Conservation (phyloP, 2,888 invertebrate species). For the Meiosimyza platycephala region DNA sequence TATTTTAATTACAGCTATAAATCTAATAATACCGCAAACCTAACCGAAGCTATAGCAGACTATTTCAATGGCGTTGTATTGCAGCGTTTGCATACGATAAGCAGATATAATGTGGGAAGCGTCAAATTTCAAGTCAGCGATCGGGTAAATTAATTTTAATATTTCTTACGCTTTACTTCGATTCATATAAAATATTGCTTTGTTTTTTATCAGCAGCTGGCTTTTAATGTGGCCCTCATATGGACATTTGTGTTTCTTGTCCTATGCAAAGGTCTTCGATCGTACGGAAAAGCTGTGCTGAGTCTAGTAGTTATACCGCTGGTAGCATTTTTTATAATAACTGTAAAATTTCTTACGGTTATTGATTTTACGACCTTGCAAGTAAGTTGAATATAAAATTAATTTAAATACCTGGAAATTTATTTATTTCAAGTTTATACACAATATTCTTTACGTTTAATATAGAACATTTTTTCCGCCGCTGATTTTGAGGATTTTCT, state of each 20-base stretch:
- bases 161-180: not conserved
- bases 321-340: slow-evolving; percentile 70
- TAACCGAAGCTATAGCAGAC: slow-evolving; percentile 83
- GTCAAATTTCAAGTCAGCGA: slow-evolving; percentile 62
- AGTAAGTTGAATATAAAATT: slow-evolving; percentile 44
- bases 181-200: not conserved
- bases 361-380: slow-evolving; percentile 49
- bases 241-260: slow-evolving; percentile 92
- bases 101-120: slow-evolving; percentile 59
- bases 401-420: too few species aligned
- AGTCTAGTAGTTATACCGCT: slow-evolving; percentile 83
- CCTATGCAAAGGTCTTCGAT: slow-evolving; percentile 85
- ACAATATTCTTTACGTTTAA: not conserved
- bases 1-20: slow-evolving; percentile 70
- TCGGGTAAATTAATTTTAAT: slow-evolving; percentile 55
- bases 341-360: slow-evolving; percentile 47
- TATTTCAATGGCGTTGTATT: slow-evolving; percentile 89
- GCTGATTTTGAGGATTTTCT: slow-evolving; percentile 89
- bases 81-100: slow-evolving; percentile 67
- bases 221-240: slow-evolving; percentile 88
- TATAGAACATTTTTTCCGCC: slow-evolving; percentile 79
- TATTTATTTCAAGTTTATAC: too few species aligned
- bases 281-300: slow-evolving; percentile 71
- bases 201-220: slow-evolving; percentile 74
- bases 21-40: slow-evolving; percentile 67